A percentile compares a stretch with the other conserved stretches of the same genome.
Evolutionary conservation across 2,113 vertebrate species (phyloP).

Genomic region (Octodon degus): DNA sequence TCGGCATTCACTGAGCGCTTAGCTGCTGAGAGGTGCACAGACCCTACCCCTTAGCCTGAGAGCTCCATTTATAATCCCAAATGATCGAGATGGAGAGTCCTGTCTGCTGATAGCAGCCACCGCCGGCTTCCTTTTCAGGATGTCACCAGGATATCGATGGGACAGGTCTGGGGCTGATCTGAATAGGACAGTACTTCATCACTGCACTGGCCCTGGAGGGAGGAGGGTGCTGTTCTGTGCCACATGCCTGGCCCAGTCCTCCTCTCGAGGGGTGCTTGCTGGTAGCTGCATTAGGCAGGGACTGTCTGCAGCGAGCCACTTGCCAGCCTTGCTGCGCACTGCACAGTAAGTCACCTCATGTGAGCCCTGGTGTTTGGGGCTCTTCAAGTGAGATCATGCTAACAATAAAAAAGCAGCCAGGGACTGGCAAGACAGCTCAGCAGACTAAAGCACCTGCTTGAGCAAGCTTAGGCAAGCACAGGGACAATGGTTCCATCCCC

Average conservation of each 20-base stretch:
- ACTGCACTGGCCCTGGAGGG: background rate
- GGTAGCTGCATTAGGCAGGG: accelerated
- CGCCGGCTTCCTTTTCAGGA: background rate
- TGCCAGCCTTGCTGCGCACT: accelerated
- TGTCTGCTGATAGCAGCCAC: accelerated
- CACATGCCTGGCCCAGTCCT: background rate
- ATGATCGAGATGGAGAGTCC: accelerated
- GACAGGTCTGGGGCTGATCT: background rate
- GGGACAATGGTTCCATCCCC: no score
- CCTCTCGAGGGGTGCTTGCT: background rate
- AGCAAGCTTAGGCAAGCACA: no score
- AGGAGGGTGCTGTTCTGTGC: background rate
- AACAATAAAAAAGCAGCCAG: background rate
- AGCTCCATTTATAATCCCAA: background rate
- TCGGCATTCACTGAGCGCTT: background rate
- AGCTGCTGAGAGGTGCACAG: background rate
- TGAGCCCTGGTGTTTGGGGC: accelerated
- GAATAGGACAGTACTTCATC: background rate
- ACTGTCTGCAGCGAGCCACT: accelerated
- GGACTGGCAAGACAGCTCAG: no score
- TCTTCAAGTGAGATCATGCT: accelerated
- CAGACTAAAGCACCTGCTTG: no score
- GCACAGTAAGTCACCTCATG: accelerated
- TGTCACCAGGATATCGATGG: background rate
- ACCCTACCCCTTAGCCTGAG: accelerated